Evolutionary conservation across 2,797 vertebrate species (phyloP), one percentile per base, ranked within the genome.

Genomic region (Onychomys arenicola): DNA sequence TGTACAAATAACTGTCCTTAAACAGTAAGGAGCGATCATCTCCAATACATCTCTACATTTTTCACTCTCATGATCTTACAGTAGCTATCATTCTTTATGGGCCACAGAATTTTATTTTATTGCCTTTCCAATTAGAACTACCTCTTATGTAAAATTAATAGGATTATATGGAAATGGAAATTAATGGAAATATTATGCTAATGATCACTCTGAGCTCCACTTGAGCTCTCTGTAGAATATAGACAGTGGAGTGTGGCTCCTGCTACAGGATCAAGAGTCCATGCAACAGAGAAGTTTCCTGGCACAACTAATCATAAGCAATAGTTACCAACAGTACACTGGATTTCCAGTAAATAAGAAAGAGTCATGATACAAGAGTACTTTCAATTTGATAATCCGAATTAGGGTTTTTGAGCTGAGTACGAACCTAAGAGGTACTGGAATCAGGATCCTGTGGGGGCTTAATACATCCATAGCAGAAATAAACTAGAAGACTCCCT

Each of bases 181-280:
- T 96, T 65, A 96, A 96, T 97, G 92, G 63, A 97, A 97, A 97
- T 95, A 37, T 10, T 4, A 96, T 93, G 90, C 57, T 95, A 94
- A 97, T 95, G 0, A 0, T 61, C 82, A 40, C 29, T 65, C 63
- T 29, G 10, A 5, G 29, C 25, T 83, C 57, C 0, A 34, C 19
- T 57, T 59, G 75, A n/a, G 27, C 27, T 95, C 57, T 73, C 75
- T 37, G 32, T 27, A 93, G 91, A 87, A 91, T 76, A 84, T 40
- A 93, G 77, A 90, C 90, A 91, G 91, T 19, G 9, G 94, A 78
- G 8, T 80, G 17, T 40, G 67, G 69, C 21, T 91, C 83, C 37
- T 76, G 57, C 71, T 63, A 67, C n/a, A 83, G 61, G 80, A 92
- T 71, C 57, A 89, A 91, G 32, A 63, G 46, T 63, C 57, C 82